Base-by-base conservation (phyloP, 1,140 invertebrate genomes). In the Drosophila watanabei region DNA sequence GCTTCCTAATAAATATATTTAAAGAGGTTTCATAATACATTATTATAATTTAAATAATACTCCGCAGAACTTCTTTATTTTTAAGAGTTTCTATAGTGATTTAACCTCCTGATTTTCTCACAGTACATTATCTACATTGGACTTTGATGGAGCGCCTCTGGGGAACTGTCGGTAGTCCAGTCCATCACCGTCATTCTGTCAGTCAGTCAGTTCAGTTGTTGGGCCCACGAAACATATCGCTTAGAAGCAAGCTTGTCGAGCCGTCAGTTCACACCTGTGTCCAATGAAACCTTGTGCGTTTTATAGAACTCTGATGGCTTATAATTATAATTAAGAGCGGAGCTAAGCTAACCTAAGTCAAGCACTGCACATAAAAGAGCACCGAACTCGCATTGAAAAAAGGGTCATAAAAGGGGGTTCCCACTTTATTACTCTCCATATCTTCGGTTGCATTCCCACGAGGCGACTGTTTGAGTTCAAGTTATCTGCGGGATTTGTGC, bases 231-330 rank as follows among this genome's bases (percentile, higher is more conserved):
- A 56, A 57, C 58, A 64, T 82, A 79, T 85, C 79, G 82, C 33
- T 86, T 79, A 85, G 75, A 32, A 41, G 51, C 30, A 14, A 52
- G 43, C 56, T 66, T 85, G 82, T 85, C 82, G 78, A 70, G 71
- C 59, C 78, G 73, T 51, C 60, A 70, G 66, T 70, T 87, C 79
- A 79, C 79, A 86, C 83, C 83, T 86, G 83, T 79, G 43, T 39
- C 45, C 35, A 41, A 52, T 61, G 46, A 61, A 63, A 52, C 35
- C 51, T 48, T 69, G 43, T 69, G 30, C 32, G 73, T 39, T 39
- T 30, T 35, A 14, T 57, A 35, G 49, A 73, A 75, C 78, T 32
- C 35, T 0, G 51, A 48, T 62, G 66, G 59, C 59, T 46, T 64
- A 71, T 68, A 78, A 33, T 33, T 71, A 54, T 71, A 80, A 57